Base-by-base conservation (phyloP, 2,888 invertebrate species). In the Prenolepis imparis region DNA sequence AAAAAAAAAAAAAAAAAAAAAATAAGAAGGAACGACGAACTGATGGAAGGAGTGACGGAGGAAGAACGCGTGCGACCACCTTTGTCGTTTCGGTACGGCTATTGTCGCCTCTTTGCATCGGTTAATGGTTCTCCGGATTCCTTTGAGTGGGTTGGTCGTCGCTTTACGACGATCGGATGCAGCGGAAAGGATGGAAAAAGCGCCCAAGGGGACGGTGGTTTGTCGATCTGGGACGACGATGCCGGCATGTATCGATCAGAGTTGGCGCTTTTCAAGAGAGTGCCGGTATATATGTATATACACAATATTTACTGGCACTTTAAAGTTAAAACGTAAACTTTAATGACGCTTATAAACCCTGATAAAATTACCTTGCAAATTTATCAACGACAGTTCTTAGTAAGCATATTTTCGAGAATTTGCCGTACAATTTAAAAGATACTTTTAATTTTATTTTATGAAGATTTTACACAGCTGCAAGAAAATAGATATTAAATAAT, bases 41-140 rank as follows among this genome's bases (percentile, higher is more conserved):
- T 63, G 15, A 41, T 44, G 68, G 55, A 55, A 41, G n/a, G 55
- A 68, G 70, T 70, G 41, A 72, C 57, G 41, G 70, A 77, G 83
- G 63, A 74, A 80, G 75, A 61, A 77, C 57, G 81, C 63, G 55
- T 67, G 68, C 77, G 85, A 84, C 85, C 91, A 84, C 84, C 85
- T 90, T 89, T 87, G 86, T 88, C 90, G 84, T 64, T 74, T 83
- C 64, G 70, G 81, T 81, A 64, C 75, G 36, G 81, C 83, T 77
- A 87, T 90, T 87, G 86, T 86, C 86, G 86, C 66, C 81, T 86
- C 67, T 83, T 80, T 88, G 87, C 86, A 68, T 70, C 87, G 84
- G 88, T 90, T 90, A 90, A 90, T 85, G 88, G 82, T 73, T 83
- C 89, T 85, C 61, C 63, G 72, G 74, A 75, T 83, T 83, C 85